Evolutionary conservation across 2,797 vertebrate species (phyloP), one percentile per base, ranked within the genome.

Genomic region (Manis pentadactyla): DNA sequence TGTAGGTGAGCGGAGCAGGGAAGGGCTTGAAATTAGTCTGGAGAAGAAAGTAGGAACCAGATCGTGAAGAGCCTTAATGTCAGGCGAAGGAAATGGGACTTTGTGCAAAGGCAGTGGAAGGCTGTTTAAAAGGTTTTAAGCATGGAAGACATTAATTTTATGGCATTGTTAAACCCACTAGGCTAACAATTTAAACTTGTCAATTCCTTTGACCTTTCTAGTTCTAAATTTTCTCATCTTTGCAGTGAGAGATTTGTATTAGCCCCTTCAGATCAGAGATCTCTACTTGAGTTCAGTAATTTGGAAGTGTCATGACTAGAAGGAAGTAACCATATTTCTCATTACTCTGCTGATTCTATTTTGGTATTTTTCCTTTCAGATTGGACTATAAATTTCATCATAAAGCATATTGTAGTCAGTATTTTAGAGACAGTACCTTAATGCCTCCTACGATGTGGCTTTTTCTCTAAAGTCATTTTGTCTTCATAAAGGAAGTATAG

Each of bases 281-380:
- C 49, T 57, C 73, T 74, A 55, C 23, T 42, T 79, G 49, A 57
- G 5, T 25, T 46, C 78, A 53, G 73, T n/a, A 37, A 73, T 23
- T 57, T 63, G 46, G 63, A 7, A 46, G 63, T 25, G 18, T 49
- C 21, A 10, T 37, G 37, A 86, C 73, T n/a, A 66, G 73, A 71
- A 57, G 73, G 73, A 85, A 84, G 27, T 55, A 42, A 71, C 42
- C 42, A 73, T 31, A 15, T 79, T 53, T 64, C 46, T 42, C 49
- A 21, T 31, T 66, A 0, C 19, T 27, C 23, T 27, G 29, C 66
- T n/a, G 53, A 79, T 42, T 87, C 49, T 57, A 1, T 37, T 51
- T 15, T 77, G 34, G 42, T 49, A 34, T 81, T 77, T 59, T 92
- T 96, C 81, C 82, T 68, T 90, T 75, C 57, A 61, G 66, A 66